Conservation (phyloP, 2,797 vertebrate species). For the Champsocephalus esox region DNA sequence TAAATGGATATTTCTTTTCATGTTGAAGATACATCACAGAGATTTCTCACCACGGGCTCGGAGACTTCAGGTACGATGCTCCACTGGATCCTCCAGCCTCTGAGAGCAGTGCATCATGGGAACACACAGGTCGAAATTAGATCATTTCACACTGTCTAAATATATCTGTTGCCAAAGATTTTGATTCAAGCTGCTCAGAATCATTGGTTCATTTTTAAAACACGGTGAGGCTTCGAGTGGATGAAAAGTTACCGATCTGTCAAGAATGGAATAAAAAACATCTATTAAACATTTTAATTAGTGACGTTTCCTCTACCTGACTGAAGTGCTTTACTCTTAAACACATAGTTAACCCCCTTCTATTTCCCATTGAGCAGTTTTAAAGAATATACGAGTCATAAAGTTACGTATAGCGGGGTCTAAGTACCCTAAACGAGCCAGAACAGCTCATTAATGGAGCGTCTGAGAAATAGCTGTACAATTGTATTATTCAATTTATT, state of each 20-base stretch:
- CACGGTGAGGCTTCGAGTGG: neutral
- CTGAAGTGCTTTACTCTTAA: neutral
- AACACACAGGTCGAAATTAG: conserved; percentile 9
- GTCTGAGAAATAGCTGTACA: too few relatives aligned
- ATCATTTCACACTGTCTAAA: neutral
- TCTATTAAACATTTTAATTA: too few relatives aligned
- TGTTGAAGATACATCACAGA: neutral
- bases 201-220: neutral
- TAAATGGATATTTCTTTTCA: too few relatives aligned
- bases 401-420: neutral
- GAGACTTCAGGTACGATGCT: conserved; percentile 97
- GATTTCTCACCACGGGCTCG: conserved; percentile 89
- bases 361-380: neutral
- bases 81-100: conserved; percentile 99
- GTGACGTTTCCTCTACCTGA: too few relatives aligned
- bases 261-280: neutral
- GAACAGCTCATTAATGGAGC: neutral
- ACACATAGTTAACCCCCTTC: neutral
- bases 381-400: neutral
- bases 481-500: too few relatives aligned
- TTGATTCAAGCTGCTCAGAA: neutral
- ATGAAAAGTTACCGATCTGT: neutral
- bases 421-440: neutral
- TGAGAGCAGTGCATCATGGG: conserved; percentile 67
- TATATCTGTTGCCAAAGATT: neutral